A percentile compares a stretch with the other conserved stretches of the same genome.
phyloP scores from a whole-genome alignment of 2,888 invertebrate species.

The Andrena minutula region DNA sequence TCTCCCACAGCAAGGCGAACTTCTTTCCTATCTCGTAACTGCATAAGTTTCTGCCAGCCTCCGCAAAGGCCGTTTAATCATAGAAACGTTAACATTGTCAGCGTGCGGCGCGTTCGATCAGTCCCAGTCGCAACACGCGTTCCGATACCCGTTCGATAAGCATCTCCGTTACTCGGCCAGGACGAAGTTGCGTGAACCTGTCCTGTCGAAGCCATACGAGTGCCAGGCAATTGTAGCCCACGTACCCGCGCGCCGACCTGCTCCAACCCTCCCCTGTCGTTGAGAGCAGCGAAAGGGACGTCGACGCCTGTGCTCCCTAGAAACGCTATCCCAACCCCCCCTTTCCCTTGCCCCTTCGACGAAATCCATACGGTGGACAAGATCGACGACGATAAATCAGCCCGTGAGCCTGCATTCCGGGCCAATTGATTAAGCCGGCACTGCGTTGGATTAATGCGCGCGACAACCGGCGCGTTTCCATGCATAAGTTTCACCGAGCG shows the following conservation, averaged over 20 bases:
- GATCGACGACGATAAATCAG: conserved; percentile 71
- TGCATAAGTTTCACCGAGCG: conserved; percentile 57
- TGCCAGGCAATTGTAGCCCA: conserved; percentile 49
- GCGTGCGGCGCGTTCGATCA: conserved; percentile 26
- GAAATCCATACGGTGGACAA: conserved; percentile 51
- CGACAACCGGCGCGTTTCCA: conserved; percentile 57
- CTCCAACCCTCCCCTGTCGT: conserved; percentile 15
- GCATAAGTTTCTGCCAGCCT: conserved; percentile 32
- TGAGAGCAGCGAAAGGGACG: conserved; percentile 59
- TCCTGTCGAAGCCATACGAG: conserved; percentile 41
- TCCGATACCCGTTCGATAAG: conserved; percentile 50
- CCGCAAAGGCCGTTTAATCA: conserved; percentile 45
- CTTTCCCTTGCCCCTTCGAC: conserved; percentile 20
- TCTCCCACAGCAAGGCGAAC: conserved; percentile 42
- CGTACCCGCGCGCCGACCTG: conserved; percentile 10
- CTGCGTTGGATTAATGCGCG: conserved; percentile 38
- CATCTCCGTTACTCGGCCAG: conserved; percentile 10
- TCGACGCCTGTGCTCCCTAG: conserved; percentile 26
- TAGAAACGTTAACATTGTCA: conserved; percentile 29
- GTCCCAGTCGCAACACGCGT: conserved; percentile 7
- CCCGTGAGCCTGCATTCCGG: conserved; percentile 70
- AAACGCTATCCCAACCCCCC: conserved; percentile 39
- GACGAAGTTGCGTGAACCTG: conserved; percentile 40
- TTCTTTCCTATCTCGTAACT: conserved; percentile 32
- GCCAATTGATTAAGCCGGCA: conserved; percentile 75